A percentile compares a stretch with the other conserved stretches of the same genome.
These are phyloP conservation scores for Bovichtus variegatus DNA, from an alignment of 2,797 vertebrate species.

Conservation along the genomic window DNA sequence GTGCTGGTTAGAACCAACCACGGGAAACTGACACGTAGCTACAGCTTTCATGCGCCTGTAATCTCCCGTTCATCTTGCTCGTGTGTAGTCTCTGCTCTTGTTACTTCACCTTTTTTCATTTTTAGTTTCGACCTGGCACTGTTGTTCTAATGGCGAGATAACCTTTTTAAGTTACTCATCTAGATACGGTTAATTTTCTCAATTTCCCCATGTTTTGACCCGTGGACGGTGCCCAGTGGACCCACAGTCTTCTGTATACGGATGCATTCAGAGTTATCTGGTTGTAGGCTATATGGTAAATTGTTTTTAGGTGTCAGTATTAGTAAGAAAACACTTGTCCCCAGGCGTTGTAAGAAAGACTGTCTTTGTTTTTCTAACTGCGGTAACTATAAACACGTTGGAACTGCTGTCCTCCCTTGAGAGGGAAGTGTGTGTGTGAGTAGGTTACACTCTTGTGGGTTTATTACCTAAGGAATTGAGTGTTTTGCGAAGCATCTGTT, in stretches of 20 bases:
- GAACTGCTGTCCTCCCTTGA: background rate
- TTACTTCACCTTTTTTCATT: background rate
- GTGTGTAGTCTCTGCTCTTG: background rate
- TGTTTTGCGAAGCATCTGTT: background rate
- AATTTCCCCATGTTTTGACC: background rate
- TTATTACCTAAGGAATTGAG: conserved; percentile 22
- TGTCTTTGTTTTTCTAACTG: conserved; percentile 41
- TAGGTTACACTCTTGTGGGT: background rate
- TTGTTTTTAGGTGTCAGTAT: background rate
- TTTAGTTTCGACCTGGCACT: background rate
- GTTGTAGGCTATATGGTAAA: accelerated
- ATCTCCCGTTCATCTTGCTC: conserved; percentile 26
- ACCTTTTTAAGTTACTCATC: background rate
- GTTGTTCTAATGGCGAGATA: background rate
- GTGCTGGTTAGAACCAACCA: conserved; percentile 43
- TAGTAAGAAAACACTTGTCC: background rate
- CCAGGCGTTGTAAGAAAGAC: background rate
- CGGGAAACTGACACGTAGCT: conserved; percentile 84
- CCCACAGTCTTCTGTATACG: background rate
- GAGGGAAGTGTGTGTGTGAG: background rate
- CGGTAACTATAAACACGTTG: conserved; percentile 15
- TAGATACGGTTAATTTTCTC: background rate
- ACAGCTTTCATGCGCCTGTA: conserved; percentile 43
- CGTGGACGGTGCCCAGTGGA: background rate
- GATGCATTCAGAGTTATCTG: background rate